A percentile compares a stretch with the other conserved stretches of the same genome.
Conservation (phyloP, 2,113 vertebrate genomes). For the Proterorhinus semilunaris region DNA sequence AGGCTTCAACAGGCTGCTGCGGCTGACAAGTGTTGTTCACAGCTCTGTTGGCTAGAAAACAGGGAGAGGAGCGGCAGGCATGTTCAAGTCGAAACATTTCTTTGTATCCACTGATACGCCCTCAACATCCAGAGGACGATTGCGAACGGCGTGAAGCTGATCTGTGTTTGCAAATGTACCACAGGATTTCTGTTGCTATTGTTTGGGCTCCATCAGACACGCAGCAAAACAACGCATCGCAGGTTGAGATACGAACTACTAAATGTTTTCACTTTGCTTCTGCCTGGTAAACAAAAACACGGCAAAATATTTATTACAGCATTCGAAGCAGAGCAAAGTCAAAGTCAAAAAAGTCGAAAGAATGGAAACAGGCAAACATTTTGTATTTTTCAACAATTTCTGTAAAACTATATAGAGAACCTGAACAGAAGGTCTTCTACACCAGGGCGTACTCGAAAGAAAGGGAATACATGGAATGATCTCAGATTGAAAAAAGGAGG, state of each 20-base stretch:
- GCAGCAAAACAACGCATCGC: neutral
- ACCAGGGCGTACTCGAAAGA: too few relatives aligned
- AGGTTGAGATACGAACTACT: too few relatives aligned
- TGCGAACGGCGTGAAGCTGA: constrained; percentile 14
- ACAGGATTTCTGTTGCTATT: constrained; percentile 4
- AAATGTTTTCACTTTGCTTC: neutral
- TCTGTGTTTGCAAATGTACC: neutral
- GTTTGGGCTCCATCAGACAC: neutral
- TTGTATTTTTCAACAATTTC: too few relatives aligned
- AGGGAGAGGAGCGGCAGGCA: constrained; percentile 19
- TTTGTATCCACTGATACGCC: neutral
- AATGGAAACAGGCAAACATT: too few relatives aligned
- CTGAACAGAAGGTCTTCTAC: too few relatives aligned
- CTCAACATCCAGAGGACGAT: constrained; percentile 16
- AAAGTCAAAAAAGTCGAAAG: too few relatives aligned
- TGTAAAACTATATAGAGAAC: too few relatives aligned
- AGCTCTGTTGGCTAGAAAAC: constrained; percentile 54
- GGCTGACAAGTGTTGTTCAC: constrained; percentile 60
- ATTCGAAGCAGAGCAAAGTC: too few relatives aligned
- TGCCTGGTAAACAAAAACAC: constrained; percentile 22
- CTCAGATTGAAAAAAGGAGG: too few relatives aligned
- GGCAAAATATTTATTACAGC: neutral
- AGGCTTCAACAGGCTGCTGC: constrained; percentile 58
- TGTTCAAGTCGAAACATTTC: constrained; percentile 4
- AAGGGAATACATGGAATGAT: too few relatives aligned